Base-by-base conservation (phyloP, 2,797 vertebrate species). In the Ptychobarbus kaznakovi region DNA sequence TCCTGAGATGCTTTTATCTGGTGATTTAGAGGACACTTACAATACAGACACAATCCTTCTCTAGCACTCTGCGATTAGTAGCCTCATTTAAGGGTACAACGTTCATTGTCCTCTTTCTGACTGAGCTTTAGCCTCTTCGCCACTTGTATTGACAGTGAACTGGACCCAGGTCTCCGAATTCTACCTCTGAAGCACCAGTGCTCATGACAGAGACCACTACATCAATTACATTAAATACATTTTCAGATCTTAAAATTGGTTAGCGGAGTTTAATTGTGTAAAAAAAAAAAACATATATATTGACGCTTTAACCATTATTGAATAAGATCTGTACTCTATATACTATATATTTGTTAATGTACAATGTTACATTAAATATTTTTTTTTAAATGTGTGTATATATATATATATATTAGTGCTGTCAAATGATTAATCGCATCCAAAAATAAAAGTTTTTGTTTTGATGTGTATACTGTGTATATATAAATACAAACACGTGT, bases 1-100 rank as follows among this genome's bases (percentile, higher is more conserved):
- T 76, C 88, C 4, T 89, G 68, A 91, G 7, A 35, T 76, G 49
- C 11, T n/a, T 56, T 56, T 56, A 38, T 76, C 49, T 1, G 2
- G 18, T 38, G 18, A n/a, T 56, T 76, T 76, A 76, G 28, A 53
- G 32, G 32, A 75, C 73, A 53, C 18, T 53, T 75, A 35, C 63
- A 16, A 28, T 65, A 65, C 10, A 22, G 11, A 75, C 73, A 77
- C n/a, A 22, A 20, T 42, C 6, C 28, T 25, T 16, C 20, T 46
- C 38, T 18, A 22, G 9, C 46, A 35, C 10, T 9, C 7, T 2
- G 46, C 38, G 32, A 35, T 58, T 56, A n/a, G 32, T 11, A 56
- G 11, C 32, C 1, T 7, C 1, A 1, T 58, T 76, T 76, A 58
- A 53, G 11, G 32, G 51, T n/a, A 56, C 28, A 38, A 13, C 1